These are phyloP conservation scores for Callosobruchus maculatus DNA, from an alignment of 2,888 invertebrate species.

Conservation along the genomic window DNA sequence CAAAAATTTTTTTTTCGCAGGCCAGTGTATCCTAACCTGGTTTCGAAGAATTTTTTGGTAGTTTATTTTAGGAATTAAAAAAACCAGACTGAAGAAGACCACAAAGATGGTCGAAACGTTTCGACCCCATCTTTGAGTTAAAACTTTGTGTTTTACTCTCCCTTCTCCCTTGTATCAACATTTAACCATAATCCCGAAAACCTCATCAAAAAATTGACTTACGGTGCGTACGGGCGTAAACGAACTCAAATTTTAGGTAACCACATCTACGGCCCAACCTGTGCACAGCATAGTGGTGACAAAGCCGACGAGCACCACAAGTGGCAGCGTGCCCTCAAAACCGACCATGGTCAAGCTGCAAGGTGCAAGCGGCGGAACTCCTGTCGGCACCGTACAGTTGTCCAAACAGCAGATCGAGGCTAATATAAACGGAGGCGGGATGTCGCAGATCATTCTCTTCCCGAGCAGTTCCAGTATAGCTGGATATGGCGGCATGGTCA, in stretches of 20 bases:
- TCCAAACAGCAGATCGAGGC: constrained; percentile 10
- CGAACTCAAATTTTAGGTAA: not conserved
- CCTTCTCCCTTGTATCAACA: too few relatives aligned
- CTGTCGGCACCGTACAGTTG: constrained; percentile 5
- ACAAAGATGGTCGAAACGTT: too few relatives aligned
- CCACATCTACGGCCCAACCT: not conserved
- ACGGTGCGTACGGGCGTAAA: too few relatives aligned
- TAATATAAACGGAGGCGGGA: constrained; percentile 1
- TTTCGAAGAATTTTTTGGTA: too few relatives aligned
- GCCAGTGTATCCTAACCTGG: too few relatives aligned
- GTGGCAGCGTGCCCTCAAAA: not conserved
- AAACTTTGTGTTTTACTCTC: too few relatives aligned
- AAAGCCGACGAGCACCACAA: not conserved
- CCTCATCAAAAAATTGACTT: too few relatives aligned
- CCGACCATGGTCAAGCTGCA: not conserved
- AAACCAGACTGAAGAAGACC: too few relatives aligned
- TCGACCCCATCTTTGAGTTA: too few relatives aligned
- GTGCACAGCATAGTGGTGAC: not conserved
- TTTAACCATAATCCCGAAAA: too few relatives aligned
- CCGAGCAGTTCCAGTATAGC: not conserved
- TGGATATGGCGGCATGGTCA: not conserved
- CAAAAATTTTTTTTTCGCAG: too few relatives aligned
- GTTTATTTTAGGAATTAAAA: too few relatives aligned
- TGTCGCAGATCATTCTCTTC: constrained; percentile 20
- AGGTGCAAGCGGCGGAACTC: not conserved